Base-by-base conservation (phyloP, 2,113 vertebrate species). In the Clinocottus analis region DNA sequence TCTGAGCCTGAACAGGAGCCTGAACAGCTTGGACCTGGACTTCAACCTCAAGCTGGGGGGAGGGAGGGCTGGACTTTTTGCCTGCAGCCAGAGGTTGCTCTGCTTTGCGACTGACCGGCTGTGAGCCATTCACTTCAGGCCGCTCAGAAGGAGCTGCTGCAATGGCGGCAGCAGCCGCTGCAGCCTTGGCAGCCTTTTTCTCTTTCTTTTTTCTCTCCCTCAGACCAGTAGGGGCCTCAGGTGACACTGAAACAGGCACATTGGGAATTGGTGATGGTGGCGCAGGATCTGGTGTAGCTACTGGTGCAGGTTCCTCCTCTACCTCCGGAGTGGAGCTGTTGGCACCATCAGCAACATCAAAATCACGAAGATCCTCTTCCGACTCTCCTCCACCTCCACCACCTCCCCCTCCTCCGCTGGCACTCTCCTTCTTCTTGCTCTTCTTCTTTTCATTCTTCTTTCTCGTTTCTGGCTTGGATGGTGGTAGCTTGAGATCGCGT, bases 381-480 rank as follows among this genome's bases (percentile, higher is more conserved):
- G 97, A 98, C 73, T 99, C 98, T 0, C 95, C 97, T 66, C 97
- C 95, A 31, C 94, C 96, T 39, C 96, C 94, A 8, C 94, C 90
- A 84, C 96, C n/a, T n/a, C n/a, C 91, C 90, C 91, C 9, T 89
- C 95, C 96, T 10, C 94, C 95, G 0, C 95, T 95, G 72, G 95
- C 90, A 41, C 89, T 93, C 84, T 99, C 98, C 90, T 97, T 99
- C 94, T 97, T 99, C 93, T 98, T 98, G 90, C 95, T 97, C 93
- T 97, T 99, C 92, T 98, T 99, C 92, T 99, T 99, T 77, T 99
- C 97, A 0, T 91, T 95, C 91, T 97, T 99, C 94, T 97, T 99
- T 83, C 97, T 98, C 0, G 82, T 80, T 79, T 99, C 98, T 0
- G 95, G 92, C 86, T 96, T 98, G 74, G 87, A 80, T 2, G 96